These are phyloP conservation scores for Pelobates cultripes DNA, from an alignment of 2,797 vertebrate genomes.

Conservation along the genomic window DNA sequence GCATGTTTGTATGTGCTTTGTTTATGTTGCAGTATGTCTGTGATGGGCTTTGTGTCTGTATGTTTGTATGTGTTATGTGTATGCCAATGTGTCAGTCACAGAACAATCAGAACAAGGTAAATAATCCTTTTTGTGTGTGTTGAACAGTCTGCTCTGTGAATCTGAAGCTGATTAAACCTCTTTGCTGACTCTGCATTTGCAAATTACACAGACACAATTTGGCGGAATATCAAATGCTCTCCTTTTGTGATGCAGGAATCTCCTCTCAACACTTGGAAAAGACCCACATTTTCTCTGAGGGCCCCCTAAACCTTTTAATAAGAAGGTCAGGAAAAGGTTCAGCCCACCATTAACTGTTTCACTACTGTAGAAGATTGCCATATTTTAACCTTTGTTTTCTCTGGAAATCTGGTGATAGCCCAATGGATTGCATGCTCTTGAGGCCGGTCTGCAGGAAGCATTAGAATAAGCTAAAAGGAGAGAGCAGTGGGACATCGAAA, in stretches of 20 bases:
- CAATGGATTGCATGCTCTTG: too few relatives aligned
- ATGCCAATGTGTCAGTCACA: not conserved
- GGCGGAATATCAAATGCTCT: conserved; percentile 52
- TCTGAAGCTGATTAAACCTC: conserved; percentile 55
- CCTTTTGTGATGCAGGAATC: conserved; percentile 33
- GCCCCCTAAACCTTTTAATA: conserved; percentile 35
- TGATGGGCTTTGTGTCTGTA: too few relatives aligned
- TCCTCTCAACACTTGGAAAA: conserved; percentile 24
- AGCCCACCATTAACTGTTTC: not conserved
- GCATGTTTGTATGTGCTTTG: too few relatives aligned
- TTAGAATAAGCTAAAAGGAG: too few relatives aligned
- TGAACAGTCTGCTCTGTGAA: conserved; percentile 31
- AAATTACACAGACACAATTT: conserved; percentile 55
- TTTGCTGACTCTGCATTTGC: conserved; percentile 54
- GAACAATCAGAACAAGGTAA: not conserved
- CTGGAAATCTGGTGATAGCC: too few relatives aligned
- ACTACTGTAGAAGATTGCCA: too few relatives aligned
- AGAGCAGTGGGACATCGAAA: too few relatives aligned
- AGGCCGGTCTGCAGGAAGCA: too few relatives aligned
- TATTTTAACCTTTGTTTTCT: too few relatives aligned
- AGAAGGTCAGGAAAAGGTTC: conserved; percentile 13
- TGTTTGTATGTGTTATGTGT: not conserved
- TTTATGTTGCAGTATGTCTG: too few relatives aligned
- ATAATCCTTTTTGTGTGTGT: conserved; percentile 3
- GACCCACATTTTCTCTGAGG: conserved; percentile 4